Conservation (phyloP, 1,140 invertebrate genomes). For the Drosophila leontia region DNA sequence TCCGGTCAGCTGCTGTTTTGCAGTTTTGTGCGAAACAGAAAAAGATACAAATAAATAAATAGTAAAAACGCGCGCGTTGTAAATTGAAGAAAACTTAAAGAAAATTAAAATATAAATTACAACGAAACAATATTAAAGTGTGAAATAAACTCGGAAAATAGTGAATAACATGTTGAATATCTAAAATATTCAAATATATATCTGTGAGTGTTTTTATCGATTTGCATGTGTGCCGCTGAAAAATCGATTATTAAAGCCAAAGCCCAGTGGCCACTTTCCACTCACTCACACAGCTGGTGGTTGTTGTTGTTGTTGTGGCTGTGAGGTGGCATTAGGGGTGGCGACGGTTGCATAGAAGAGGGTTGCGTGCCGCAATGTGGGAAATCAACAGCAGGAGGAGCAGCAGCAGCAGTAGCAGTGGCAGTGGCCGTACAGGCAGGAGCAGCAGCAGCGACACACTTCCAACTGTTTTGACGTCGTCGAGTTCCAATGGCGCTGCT, state of each 20-base stretch:
- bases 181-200: neutral
- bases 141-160: neutral
- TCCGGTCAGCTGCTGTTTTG: constrained; percentile 47
- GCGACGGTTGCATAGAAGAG: constrained; percentile 35
- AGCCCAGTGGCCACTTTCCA: constrained; percentile 47
- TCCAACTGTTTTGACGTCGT: constrained; percentile 79
- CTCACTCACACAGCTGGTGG: constrained; percentile 68
- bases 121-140: neutral
- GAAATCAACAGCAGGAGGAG: constrained; percentile 57
- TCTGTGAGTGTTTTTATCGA: constrained; percentile 21
- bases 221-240: constrained; percentile 68
- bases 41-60: constrained; percentile 29
- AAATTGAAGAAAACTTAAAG: neutral
- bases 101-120: constrained; percentile 1
- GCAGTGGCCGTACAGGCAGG: constrained; percentile 31
- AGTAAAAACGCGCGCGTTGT: constrained; percentile 20
- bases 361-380: constrained; percentile 79
- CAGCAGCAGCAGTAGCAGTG: constrained; percentile 19
- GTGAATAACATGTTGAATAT: neutral
- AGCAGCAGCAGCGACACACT: constrained; percentile 72
- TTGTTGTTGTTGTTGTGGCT: constrained; percentile 48
- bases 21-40: constrained; percentile 17
- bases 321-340: constrained; percentile 35
- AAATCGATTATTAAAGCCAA: constrained; percentile 78
- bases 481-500: constrained; percentile 71